These are phyloP conservation scores for Brachionus calyciflorus DNA, from an alignment of 1,140 invertebrate genomes.

Conservation along the genomic window DNA sequence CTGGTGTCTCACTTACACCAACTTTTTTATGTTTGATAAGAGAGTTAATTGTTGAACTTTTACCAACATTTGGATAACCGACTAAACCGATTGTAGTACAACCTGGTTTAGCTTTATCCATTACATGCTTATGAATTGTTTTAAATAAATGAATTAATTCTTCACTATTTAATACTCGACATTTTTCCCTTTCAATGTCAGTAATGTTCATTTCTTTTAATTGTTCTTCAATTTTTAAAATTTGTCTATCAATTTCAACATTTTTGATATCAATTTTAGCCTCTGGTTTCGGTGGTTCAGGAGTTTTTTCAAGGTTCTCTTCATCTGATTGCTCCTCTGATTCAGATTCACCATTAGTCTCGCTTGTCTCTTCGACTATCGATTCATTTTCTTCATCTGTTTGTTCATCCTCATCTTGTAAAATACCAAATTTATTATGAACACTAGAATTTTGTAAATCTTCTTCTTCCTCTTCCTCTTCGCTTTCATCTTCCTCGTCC, in stretches of 20 bases:
- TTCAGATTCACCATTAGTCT: slow-evolving; percentile 53
- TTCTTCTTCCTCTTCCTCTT: slow-evolving; percentile 27
- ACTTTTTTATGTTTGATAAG: slow-evolving; percentile 86
- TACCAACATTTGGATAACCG: slow-evolving; percentile 98
- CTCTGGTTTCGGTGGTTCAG: neutral
- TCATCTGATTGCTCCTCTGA: slow-evolving; percentile 44
- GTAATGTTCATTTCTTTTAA: slow-evolving; percentile 42
- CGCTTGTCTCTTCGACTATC: slow-evolving; percentile 62
- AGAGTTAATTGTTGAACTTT: slow-evolving; percentile 96
- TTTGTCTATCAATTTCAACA: neutral
- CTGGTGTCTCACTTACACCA: slow-evolving; percentile 89
- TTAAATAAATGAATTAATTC: slow-evolving; percentile 33
- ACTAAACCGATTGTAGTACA: slow-evolving; percentile 59
- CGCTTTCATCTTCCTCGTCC: neutral
- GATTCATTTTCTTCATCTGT: slow-evolving; percentile 24
- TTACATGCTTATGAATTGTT: slow-evolving; percentile 22
- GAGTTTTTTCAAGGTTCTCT: neutral
- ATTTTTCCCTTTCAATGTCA: slow-evolving; percentile 9
- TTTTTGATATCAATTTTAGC: neutral
- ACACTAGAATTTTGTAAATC: neutral
- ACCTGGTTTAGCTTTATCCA: slow-evolving; percentile 38
- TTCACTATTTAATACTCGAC: neutral
- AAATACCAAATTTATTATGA: slow-evolving; percentile 1
- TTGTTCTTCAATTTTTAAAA: slow-evolving; percentile 4
- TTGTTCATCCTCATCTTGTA: slow-evolving; percentile 19